Conservation (phyloP, 2,888 invertebrate genomes). For the Timema podura region DNA sequence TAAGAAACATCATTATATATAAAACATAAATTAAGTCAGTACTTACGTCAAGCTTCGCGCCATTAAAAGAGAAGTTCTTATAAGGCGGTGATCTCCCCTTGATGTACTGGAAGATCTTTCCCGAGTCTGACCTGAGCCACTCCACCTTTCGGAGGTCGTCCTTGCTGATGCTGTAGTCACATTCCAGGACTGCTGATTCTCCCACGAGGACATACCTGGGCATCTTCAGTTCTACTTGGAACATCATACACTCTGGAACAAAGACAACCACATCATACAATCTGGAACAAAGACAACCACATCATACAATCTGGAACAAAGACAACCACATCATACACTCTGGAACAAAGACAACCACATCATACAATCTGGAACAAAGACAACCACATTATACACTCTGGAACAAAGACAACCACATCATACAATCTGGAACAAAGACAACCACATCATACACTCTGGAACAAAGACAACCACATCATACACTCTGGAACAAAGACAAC, state of each 20-base stretch:
- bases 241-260: slow-evolving; percentile 17
- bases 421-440: too few species aligned
- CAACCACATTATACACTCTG: slow-evolving; percentile 16
- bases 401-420: background rate
- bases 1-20: background rate
- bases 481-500: too few species aligned
- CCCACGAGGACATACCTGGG: slow-evolving; percentile 70
- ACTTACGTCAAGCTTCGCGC: slow-evolving; percentile 73
- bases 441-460: too few species aligned
- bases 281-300: too few species aligned
- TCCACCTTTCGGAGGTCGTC: slow-evolving; percentile 75
- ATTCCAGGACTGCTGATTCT: slow-evolving; percentile 64
- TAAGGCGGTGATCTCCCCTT: slow-evolving; percentile 72
- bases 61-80: slow-evolving; percentile 42
- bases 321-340: too few species aligned
- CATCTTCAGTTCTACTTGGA: slow-evolving; percentile 62
- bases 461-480: too few species aligned
- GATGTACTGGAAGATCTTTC: slow-evolving; percentile 77
- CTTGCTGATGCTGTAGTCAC: slow-evolving; percentile 69
- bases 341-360: too few species aligned
- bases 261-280: background rate
- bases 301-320: too few species aligned
- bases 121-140: slow-evolving; percentile 59
- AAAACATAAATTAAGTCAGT: slow-evolving; percentile 8
- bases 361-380: too few species aligned